Evolutionary conservation across 1,140 invertebrate species (phyloP).

Genomic region (Kradibia gibbosae): DNA sequence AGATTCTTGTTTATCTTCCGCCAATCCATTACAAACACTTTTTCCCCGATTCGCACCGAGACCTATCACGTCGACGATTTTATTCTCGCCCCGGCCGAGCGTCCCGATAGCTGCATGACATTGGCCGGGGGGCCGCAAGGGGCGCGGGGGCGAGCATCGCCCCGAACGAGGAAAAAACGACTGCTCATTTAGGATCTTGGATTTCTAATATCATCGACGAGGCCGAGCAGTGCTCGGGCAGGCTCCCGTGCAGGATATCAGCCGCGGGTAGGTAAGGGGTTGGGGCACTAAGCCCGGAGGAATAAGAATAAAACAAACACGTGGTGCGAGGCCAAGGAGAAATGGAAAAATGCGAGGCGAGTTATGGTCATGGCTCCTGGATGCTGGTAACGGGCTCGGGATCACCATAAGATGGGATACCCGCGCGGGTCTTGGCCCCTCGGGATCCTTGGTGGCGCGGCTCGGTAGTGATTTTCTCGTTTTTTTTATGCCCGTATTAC

Average conservation of each 20-base stretch:
- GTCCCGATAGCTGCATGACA: no score
- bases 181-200: constrained; percentile 40
- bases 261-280: neutral
- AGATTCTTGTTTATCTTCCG: no score
- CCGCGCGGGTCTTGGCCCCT: constrained; percentile 50
- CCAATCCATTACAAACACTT: no score
- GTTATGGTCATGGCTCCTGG: constrained; percentile 27
- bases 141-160: no score
- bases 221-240: constrained; percentile 31
- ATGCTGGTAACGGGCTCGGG: constrained; percentile 51
- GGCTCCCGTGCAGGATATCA: neutral
- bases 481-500: neutral
- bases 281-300: neutral
- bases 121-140: no score
- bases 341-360: constrained; percentile 10
- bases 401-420: constrained; percentile 64
- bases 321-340: no score
- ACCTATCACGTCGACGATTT: no score
- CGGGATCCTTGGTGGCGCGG: constrained; percentile 58
- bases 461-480: constrained; percentile 41
- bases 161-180: constrained; percentile 46
- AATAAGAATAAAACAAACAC: constrained; percentile 5
- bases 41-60: no score
- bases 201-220: constrained; percentile 58
- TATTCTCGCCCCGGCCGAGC: no score